Evolutionary conservation across 2,113 vertebrate species (phyloP), one percentile per base, ranked within the genome.

Genomic region (Grammomys surdaster): DNA sequence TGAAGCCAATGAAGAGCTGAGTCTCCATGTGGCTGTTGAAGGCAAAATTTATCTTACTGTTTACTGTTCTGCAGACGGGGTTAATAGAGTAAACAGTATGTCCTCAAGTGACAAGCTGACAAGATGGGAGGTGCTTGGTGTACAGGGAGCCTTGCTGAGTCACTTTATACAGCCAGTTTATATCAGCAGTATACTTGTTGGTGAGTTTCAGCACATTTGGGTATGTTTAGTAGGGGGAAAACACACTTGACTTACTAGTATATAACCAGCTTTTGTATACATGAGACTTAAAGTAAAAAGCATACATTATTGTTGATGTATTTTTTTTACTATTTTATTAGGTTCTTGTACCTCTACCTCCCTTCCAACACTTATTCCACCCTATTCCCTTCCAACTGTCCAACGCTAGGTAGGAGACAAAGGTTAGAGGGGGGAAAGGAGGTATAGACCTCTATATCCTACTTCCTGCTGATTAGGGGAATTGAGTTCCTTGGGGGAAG

Each of bases 131-230:
- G 99, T 99, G 84, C 97, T 99, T 28, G 99, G 99, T 95, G 97
- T 99, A 75, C 99, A 99, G 97, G 99, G 99, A 54, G 99, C 99
- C 0, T 94, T 99, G 95, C 98, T 99, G 65, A 99, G 99, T 97
- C 99, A 99, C 97, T 99, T 99, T 95, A 99, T 99, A 1, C 99
- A 99, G 63, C 99, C 99, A 0, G 67, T 99, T 87, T 99, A 99
- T 40, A 98, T 99, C 94, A 99, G 97, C 94, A 99, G 95, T 97
- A 99, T 99, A 96, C 98, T 99, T 78, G 96, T 99, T 67, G 99
- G 99, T 98, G 98, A 98, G 99, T 75, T 90, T 77, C 24, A 60
- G 28, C 65, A 63, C 12, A 51, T 75, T 43, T 95, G 19, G 16
- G 31, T 28, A 60, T 46, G 43, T 94, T 90, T 48, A 94, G 58